Base-by-base conservation (phyloP, 2,888 invertebrate genomes). In the Sussaba pulchella region DNA sequence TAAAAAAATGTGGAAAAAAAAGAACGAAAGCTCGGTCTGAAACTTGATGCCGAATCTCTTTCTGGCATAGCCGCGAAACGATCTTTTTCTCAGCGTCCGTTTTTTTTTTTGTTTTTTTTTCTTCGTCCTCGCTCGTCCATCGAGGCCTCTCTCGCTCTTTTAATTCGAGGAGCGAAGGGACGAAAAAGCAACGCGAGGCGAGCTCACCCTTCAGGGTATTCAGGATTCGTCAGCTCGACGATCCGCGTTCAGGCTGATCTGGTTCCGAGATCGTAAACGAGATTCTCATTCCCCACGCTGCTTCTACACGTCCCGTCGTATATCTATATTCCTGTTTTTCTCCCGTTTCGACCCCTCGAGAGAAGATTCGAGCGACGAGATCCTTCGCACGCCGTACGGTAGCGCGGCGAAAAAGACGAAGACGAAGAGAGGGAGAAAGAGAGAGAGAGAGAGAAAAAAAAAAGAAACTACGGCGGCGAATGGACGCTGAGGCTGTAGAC, bases 181-280 rank as follows among this genome's bases (percentile, higher is more conserved):
- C 24, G 52, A 50, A 66, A 36, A 63, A 47, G 57, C 70, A 17
- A 75, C 52, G 72, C 63, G 61, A 47, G 66, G 63, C 61, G 79
- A 31, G 81, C 69, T 82, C 69, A 78, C 82, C 82, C 82, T 76
- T 66, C 59, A 54, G 63, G 63, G 80, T 52, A 83, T 81, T 83
- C 78, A 80, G 70, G 36, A 54, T 24, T 70, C 74, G 78, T 41
- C 69, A 41, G 64, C 54, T 43, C 69, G 41, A 70, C 54, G 63
- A 73, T 72, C 67, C 39, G 61, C 59, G 61, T 63, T 50, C 26
- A 17, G 52, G 64, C 70, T 50, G 80, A 84, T 83, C 83, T 84
- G 72, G 77, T 78, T 82, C 64, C 78, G 64, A 84, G 83, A 82
- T 84, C 82, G 78, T 80, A 80, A 83, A 78, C 76, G 83, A 73